Conservation (phyloP, 2,888 invertebrate genomes). For the Himalopsyche japonica region DNA sequence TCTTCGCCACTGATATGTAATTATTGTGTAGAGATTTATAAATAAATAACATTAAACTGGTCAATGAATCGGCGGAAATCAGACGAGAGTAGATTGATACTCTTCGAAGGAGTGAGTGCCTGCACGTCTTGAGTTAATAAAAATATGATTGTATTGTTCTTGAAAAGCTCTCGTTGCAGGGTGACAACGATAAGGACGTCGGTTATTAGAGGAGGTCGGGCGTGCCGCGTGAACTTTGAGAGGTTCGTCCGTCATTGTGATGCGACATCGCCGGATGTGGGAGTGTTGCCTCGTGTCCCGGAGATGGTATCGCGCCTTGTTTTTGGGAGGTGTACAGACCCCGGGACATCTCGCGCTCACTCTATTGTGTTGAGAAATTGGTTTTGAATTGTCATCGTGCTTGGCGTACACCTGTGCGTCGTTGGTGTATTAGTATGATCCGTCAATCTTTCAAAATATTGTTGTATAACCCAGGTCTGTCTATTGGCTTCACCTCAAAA, state of each 20-base stretch:
- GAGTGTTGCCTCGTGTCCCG: constrained; percentile 31
- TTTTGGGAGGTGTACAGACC: constrained; percentile 24
- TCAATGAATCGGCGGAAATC: neutral
- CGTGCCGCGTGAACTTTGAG: neutral
- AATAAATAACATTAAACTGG: too few species aligned
- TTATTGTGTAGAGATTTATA: too few species aligned
- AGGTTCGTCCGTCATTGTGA: neutral
- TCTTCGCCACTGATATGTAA: too few species aligned
- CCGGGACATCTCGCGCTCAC: neutral
- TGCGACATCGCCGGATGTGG: constrained; percentile 34
- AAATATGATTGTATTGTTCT: neutral
- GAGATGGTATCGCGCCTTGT: constrained; percentile 32
- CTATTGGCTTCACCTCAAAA: neutral
- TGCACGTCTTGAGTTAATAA: neutral
- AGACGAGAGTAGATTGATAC: too few species aligned
- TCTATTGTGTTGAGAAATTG: neutral
- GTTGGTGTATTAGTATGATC: neutral
- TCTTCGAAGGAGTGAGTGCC: neutral
- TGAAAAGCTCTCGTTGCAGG: neutral
- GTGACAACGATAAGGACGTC: neutral
- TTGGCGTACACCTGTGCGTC: constrained; percentile 20
- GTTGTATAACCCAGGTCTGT: neutral
- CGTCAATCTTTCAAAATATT: neutral
- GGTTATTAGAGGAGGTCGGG: neutral
- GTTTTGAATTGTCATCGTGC: constrained; percentile 23